Evolutionary conservation across 2,113 vertebrate genomes (phyloP).

Genomic region (Lucifuga dentata): DNA sequence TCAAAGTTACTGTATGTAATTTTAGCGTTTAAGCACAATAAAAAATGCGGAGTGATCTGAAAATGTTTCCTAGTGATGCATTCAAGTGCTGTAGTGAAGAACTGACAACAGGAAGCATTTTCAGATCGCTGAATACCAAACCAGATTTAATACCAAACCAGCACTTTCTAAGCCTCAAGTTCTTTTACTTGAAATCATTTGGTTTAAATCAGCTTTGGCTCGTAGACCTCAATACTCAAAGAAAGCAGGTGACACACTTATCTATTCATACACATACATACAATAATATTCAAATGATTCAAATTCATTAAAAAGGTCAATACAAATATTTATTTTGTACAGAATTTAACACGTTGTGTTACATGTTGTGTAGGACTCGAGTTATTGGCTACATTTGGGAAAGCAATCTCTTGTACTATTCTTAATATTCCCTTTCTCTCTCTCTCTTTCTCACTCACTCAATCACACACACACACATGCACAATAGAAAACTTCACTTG

Average conservation of each 20-base stretch:
- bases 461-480: constrained; percentile 4
- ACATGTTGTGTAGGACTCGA: constrained; percentile 41
- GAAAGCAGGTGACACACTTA: too few species aligned
- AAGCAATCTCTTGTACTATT: constrained; percentile 23
- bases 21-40: too few species aligned
- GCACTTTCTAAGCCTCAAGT: background rate
- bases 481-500: constrained; percentile 28
- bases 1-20: too few species aligned
- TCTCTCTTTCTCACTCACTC: constrained; percentile 9
- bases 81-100: too few species aligned
- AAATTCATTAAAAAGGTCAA: constrained; percentile 46
- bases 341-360: constrained; percentile 65
- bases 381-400: constrained; percentile 36
- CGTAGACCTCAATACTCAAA: background rate
- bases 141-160: background rate
- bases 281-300: too few species aligned
- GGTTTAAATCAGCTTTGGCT: background rate
- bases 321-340: constrained; percentile 80
- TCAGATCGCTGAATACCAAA: too few species aligned
- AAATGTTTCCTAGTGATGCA: too few species aligned
- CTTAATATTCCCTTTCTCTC: constrained; percentile 28
- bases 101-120: too few species aligned
- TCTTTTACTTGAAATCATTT: background rate
- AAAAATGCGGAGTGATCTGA: too few species aligned
- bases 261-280: too few species aligned